Evolutionary conservation across 2,113 vertebrate genomes (phyloP), one percentile per base, ranked within the genome.

Genomic region (Cyanoramphus novaezelandiae): DNA sequence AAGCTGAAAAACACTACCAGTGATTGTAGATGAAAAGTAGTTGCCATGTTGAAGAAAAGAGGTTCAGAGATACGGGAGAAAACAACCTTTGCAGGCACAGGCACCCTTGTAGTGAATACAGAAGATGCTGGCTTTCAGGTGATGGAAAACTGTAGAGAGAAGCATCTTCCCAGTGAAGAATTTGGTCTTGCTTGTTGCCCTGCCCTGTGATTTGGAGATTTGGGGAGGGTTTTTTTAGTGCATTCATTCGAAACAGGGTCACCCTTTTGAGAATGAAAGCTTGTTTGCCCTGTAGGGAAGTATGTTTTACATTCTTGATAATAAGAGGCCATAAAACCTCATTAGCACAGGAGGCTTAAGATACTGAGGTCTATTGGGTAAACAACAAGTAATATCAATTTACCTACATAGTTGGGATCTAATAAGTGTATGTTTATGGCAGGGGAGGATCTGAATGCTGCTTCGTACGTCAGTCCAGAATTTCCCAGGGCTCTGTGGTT

Each of bases 351-450:
- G 37, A n/a, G 28, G 5, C 5, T 82, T 53, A 12, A 59, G 49
- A 3, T 23, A 44, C 29, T 2, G 62, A 55, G 23, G 39, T 14
- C 12, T 7, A 1, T 1, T n/a, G 29, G 24, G 14, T 35, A 11
- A 64, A 53, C 15, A 85, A 35, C 15, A 85, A 35, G 59, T 43
- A 33, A 43, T 20, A 3, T 29, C n/a, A n/a, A 4, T 94, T 47
- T 27, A 41, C n/a, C 16, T 35, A 27, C 37, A 2, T 14, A 27
- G 7, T 0, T 82, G 33, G 29, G 63, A 68, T 4, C 20, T 35
- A 6, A 0, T 0, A 35, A 11, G 10, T 15, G 3, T 37, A 29
- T 41, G 27, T 27, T 29, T 31, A 9, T 23, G 20, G 7, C 3
- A 8, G 39, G 62, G 39, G 52, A 33, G 3, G 68, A 4, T 10